Percentiles rank a stretch among this genome's conserved stretches.
Conservation (phyloP, 2,113 vertebrate species). For the Polyodon spathula region DNA sequence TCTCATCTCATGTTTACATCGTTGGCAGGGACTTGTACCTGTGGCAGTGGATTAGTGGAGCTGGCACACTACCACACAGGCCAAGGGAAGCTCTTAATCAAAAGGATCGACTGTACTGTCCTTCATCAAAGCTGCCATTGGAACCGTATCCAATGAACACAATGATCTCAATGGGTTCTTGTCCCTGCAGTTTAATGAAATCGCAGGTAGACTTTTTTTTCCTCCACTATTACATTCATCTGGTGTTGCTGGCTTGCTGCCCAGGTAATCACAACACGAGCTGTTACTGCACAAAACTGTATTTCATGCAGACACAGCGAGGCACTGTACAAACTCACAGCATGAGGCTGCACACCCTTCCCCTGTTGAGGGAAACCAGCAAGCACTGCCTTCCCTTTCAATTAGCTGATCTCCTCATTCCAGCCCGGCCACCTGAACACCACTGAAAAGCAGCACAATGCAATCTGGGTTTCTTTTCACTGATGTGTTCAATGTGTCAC, state of each 20-base stretch:
- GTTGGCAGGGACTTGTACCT: neutral
- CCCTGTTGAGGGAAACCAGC: conserved; percentile 56
- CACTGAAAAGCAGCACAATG: conserved; percentile 39
- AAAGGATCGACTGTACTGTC: neutral
- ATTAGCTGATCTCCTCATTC: conserved; percentile 53
- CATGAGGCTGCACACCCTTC: conserved; percentile 51
- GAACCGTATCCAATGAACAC: neutral
- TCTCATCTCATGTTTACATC: neutral
- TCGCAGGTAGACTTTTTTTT: conserved; percentile 36
- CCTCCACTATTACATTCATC: conserved; percentile 42
- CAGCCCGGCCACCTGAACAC: conserved; percentile 41
- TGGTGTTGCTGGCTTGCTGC: conserved; percentile 45
- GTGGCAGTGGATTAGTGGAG: neutral
- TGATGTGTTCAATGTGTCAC: too few species aligned
- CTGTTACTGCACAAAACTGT: conserved; percentile 22
- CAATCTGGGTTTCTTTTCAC: too few species aligned
- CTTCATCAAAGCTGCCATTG: neutral
- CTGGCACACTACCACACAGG: neutral
- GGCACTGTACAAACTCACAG: conserved; percentile 52
- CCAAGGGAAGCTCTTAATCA: neutral
- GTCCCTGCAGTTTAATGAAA: conserved; percentile 32
- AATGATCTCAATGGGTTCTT: neutral
- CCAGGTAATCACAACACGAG: conserved; percentile 37
- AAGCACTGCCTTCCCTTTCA: conserved; percentile 58
- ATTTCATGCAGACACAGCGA: conserved; percentile 41